These are phyloP conservation scores for Dendroctonus valens DNA, from an alignment of 1,140 invertebrate species.

Conservation along the genomic window DNA sequence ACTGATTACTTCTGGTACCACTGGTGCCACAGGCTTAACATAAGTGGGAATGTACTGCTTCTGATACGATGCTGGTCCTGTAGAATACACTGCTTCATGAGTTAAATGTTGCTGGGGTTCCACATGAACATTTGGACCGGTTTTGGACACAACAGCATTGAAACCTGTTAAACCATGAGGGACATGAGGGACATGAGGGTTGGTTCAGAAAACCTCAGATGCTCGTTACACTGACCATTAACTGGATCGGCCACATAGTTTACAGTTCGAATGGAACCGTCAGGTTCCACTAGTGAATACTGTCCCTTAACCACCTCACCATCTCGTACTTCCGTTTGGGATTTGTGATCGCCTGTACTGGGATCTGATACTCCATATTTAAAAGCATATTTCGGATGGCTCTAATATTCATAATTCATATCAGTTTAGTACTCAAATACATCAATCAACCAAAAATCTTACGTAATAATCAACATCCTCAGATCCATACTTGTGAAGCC, in stretches of 20 bases:
- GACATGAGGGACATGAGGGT: no score
- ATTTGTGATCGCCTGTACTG: no score
- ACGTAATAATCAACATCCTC: slow-evolving; percentile 14
- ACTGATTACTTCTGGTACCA: slow-evolving; percentile 5
- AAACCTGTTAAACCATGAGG: slow-evolving; percentile 23
- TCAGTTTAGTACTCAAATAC: neutral
- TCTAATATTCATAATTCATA: no score
- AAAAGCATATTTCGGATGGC: no score
- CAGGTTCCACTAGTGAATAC: no score
- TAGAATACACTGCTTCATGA: slow-evolving; percentile 2
- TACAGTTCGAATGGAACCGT: no score
- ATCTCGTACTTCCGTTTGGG: no score
- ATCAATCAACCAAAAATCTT: neutral
- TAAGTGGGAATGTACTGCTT: slow-evolving; percentile 10
- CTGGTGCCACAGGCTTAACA: slow-evolving; percentile 12
- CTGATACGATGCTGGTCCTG: neutral
- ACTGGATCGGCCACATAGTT: no score
- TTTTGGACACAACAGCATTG: slow-evolving; percentile 32
- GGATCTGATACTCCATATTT: no score
- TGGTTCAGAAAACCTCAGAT: no score
- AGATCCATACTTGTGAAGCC: slow-evolving; percentile 1
- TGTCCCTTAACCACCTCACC: no score
- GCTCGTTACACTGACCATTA: no score
- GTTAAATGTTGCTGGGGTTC: slow-evolving; percentile 26
- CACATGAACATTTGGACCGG: slow-evolving; percentile 24